Evolutionary conservation across 2,888 invertebrate species (phyloP), one percentile per base, ranked within the genome.

Genomic region (Sarcophaga rosellei): DNA sequence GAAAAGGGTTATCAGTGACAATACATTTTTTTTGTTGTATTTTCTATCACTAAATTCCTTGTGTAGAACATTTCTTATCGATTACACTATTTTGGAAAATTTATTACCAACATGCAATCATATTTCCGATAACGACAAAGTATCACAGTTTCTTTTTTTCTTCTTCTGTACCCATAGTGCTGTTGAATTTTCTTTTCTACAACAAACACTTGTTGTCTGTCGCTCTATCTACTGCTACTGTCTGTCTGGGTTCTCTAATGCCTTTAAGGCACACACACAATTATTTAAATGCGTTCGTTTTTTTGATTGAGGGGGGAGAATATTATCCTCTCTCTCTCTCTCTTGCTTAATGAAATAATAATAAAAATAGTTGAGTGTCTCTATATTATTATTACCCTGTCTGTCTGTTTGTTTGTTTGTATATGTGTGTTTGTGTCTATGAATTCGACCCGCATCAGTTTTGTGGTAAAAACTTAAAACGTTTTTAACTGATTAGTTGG

Each of bases 131-230:
- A 15, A 53, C 53, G 5, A 17, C 15, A 53, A 15, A 17, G 12
- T 53, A 53, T 17, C 17, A 17, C 53, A 47, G 47, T 47, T 11
- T 47, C n/a, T 47, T 8, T 3, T 15, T 47, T 47, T 15, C 0
- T 15, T 47, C 47, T 12, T 47, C 25, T 25, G 25, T 35, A 15
- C 12, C 53, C 53, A 53, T 17, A 4, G 53, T 53, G 53, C 4
- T 15, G 5, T 53, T 47, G 4, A 47, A 63, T 47, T 25, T 25
- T 62, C 61, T 47, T 25, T 25, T 62, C 61, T 61, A 6, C 15
- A 47, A 35, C 69, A 78, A 73, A 73, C 72, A 80, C 79, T 80
- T 80, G 72, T 80, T 80, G 65, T 47, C 10, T 44, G 23, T 4
- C 23, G 3, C 20, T 45, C 45, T 12, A 20, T 15, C 25, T 45